Conservation (phyloP, 2,797 vertebrate species). For the Channa striata region DNA sequence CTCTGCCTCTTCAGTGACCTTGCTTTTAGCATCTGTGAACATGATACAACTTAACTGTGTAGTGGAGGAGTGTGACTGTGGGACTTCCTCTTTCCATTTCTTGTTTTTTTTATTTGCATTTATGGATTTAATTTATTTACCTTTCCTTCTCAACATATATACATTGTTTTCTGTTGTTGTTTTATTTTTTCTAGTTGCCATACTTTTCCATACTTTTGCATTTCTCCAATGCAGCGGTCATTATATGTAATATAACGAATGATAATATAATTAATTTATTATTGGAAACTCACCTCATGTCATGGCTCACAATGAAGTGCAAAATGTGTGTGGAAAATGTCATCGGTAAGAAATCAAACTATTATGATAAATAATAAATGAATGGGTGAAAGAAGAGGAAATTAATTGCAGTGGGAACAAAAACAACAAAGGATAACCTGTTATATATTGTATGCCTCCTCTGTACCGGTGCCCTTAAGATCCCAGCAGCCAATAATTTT, state of each 20-base stretch:
- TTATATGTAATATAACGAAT: too few species aligned
- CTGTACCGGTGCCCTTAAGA: not conserved
- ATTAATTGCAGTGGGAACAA: not conserved
- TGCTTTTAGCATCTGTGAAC: constrained; percentile 68
- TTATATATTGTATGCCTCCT: not conserved
- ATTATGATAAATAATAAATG: not conserved
- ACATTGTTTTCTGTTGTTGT: not conserved
- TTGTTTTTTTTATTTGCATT: constrained; percentile 21
- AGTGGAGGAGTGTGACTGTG: constrained; percentile 44
- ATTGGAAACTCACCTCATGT: too few species aligned
- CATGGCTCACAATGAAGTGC: too few species aligned
- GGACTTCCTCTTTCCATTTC: constrained; percentile 40
- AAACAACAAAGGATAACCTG: too few species aligned
- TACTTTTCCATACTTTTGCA: too few species aligned
- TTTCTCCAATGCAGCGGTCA: not conserved
- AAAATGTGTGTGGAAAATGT: too few species aligned
- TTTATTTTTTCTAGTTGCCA: not conserved
- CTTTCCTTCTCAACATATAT: not conserved
- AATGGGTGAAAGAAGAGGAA: not conserved
- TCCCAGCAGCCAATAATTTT: too few species aligned
- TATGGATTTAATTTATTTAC: constrained; percentile 22
- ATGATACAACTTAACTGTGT: constrained; percentile 69
- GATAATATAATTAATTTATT: too few species aligned
- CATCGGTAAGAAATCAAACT: not conserved
- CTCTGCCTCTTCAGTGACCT: constrained; percentile 64